Evolutionary conservation across 1,140 invertebrate species (phyloP).

Genomic region (Bombus vancouverensis): DNA sequence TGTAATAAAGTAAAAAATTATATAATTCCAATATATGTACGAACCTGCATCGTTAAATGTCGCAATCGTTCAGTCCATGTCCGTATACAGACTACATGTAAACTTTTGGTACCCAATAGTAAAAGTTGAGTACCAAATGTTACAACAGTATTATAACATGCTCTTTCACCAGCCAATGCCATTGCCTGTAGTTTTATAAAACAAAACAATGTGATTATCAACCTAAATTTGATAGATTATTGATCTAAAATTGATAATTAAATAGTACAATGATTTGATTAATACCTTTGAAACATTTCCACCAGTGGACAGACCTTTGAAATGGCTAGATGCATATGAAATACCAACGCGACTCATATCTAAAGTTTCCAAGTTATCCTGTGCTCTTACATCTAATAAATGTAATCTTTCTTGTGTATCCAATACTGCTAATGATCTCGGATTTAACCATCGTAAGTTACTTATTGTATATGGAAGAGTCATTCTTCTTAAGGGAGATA

Average conservation of each 20-base stretch:
- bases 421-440: slow-evolving; percentile 91
- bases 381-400: slow-evolving; percentile 93
- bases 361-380: slow-evolving; percentile 91
- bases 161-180: slow-evolving; percentile 90
- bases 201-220: slow-evolving; percentile 16
- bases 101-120: slow-evolving; percentile 91
- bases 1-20: slow-evolving; percentile 1
- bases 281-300: slow-evolving; percentile 87
- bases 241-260: background rate
- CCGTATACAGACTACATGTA: slow-evolving; percentile 91
- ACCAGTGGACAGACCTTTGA: slow-evolving; percentile 91
- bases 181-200: slow-evolving; percentile 85
- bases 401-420: slow-evolving; percentile 94
- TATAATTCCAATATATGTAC: slow-evolving; percentile 47
- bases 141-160: slow-evolving; percentile 95
- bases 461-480: slow-evolving; percentile 87
- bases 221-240: background rate
- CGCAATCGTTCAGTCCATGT: slow-evolving; percentile 91
- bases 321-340: slow-evolving; percentile 96
- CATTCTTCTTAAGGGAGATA: slow-evolving; percentile 87
- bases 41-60: slow-evolving; percentile 85
- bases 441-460: slow-evolving; percentile 94
- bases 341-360: slow-evolving; percentile 93
- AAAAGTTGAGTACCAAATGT: slow-evolving; percentile 92
- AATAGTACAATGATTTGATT: background rate